A percentile compares a stretch with the other conserved stretches of the same genome.
Conservation (phyloP, 1,140 invertebrate species). For the Eurosta solidaginis region DNA sequence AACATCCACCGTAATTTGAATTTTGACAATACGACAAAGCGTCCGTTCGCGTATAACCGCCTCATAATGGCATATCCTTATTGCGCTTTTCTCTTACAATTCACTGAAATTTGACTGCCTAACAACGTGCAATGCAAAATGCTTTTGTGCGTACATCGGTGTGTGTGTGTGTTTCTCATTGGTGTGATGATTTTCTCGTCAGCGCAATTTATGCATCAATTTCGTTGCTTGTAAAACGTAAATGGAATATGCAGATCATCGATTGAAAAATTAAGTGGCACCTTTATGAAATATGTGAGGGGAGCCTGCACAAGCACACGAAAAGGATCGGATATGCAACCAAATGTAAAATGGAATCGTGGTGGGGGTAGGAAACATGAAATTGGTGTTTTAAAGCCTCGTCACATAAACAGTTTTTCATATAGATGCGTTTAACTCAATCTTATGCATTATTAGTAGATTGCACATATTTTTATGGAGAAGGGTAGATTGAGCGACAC, state of each 20-base stretch:
- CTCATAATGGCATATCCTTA: too few relatives aligned
- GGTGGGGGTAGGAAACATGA: too few relatives aligned
- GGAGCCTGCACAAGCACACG: background rate
- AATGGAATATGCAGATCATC: slow-evolving; percentile 26
- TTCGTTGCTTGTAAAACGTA: background rate
- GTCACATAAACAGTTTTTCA: too few relatives aligned
- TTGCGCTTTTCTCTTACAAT: background rate
- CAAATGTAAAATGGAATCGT: background rate
- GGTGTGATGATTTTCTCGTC: background rate
- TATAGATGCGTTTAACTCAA: too few relatives aligned
- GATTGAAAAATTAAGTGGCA: slow-evolving; percentile 2
- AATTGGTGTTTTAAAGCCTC: background rate
- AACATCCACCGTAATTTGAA: background rate
- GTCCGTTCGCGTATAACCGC: background rate
- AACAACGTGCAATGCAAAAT: background rate
- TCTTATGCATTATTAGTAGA: too few relatives aligned
- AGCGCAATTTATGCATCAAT: slow-evolving; percentile 25
- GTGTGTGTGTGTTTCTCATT: background rate
- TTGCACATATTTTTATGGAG: too few relatives aligned
- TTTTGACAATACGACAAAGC: slow-evolving; percentile 10
- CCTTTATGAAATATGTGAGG: background rate
- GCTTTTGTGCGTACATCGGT: background rate
- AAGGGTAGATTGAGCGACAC: too few relatives aligned
- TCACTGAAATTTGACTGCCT: background rate
- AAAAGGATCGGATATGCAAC: background rate